A percentile compares a stretch with the other conserved stretches of the same genome.
These are phyloP conservation scores for Lepisosteus osseus DNA, from an alignment of 2,113 vertebrate species.

Conservation along the genomic window DNA sequence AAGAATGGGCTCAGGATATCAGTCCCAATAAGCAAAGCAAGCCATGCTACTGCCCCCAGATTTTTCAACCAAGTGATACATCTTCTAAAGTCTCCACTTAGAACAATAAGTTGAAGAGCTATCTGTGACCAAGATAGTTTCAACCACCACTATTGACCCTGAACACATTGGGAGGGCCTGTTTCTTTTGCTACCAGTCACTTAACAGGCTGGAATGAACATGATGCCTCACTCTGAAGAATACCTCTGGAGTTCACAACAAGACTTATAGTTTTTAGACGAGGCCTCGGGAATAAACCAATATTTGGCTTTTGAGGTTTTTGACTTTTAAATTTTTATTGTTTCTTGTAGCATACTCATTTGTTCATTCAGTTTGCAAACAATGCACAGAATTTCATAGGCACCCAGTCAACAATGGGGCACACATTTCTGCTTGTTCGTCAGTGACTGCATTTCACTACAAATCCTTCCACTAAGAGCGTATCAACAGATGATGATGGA, in stretches of 20 bases:
- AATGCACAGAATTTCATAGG: too few species aligned
- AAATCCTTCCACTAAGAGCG: too few species aligned
- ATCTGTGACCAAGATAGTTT: conserved; percentile 71
- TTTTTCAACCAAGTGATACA: conserved; percentile 49
- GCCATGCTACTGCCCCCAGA: conserved; percentile 8
- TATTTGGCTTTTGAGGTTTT: not conserved
- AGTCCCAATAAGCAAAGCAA: not conserved
- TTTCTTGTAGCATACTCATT: too few species aligned
- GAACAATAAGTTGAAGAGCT: conserved; percentile 63
- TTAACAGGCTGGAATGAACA: conserved; percentile 50
- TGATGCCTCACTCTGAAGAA: conserved; percentile 44
- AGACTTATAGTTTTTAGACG: not conserved
- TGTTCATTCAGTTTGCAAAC: too few species aligned
- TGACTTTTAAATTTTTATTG: too few species aligned
- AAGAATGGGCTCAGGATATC: not conserved
- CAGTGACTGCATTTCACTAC: too few species aligned
- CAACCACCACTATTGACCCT: conserved; percentile 62
- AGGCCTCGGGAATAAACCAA: not conserved
- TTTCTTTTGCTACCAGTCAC: conserved; percentile 62
- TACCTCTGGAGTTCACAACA: conserved; percentile 14
- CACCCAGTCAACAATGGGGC: too few species aligned
- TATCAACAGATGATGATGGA: too few species aligned
- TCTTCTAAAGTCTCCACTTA: conserved; percentile 53
- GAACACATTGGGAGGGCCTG: conserved; percentile 63
- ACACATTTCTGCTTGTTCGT: too few species aligned